Percentiles rank a stretch among this genome's conserved stretches.
Evolutionary conservation across 1,140 invertebrate genomes (phyloP).

Genomic region (Sinonovacula constricta): DNA sequence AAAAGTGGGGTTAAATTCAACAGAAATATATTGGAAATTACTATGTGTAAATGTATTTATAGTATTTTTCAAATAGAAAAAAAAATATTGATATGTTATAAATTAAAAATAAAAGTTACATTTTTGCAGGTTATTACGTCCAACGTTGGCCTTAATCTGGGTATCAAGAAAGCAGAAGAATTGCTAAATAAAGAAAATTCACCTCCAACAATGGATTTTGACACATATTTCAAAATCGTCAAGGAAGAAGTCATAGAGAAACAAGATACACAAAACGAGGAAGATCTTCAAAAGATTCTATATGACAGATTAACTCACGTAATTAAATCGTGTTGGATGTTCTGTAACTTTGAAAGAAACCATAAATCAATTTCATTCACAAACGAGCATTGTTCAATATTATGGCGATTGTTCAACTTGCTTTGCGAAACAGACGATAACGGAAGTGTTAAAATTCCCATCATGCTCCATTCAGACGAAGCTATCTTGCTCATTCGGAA

Average conservation of each 20-base stretch:
- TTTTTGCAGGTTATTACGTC: constrained; percentile 44
- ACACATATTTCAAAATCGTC: constrained; percentile 33
- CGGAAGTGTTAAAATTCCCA: constrained; percentile 9
- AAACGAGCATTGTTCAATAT: constrained; percentile 11
- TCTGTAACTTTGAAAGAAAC: constrained; percentile 34
- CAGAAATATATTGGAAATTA: no score
- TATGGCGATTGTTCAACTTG: constrained; percentile 45
- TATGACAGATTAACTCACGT: not conserved
- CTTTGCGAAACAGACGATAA: constrained; percentile 34
- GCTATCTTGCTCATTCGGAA: constrained; percentile 10
- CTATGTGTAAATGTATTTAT: no score
- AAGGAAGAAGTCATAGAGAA: constrained; percentile 26
- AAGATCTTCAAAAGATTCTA: not conserved
- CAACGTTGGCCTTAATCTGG: constrained; percentile 16
- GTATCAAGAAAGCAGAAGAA: constrained; percentile 44
- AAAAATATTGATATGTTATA: no score
- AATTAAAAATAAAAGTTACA: not conserved
- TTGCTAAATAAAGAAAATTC: constrained; percentile 8
- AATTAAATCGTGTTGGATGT: constrained; percentile 33
- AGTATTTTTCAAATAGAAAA: no score
- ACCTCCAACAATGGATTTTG: constrained; percentile 28
- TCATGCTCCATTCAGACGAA: constrained; percentile 27
- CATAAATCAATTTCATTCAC: constrained; percentile 25
- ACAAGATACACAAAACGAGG: not conserved
- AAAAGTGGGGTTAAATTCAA: no score